A percentile compares a stretch with the other conserved stretches of the same genome.
phyloP scores from a whole-genome alignment of 2,888 invertebrate genomes.

The Scaptomyza reducta region DNA sequence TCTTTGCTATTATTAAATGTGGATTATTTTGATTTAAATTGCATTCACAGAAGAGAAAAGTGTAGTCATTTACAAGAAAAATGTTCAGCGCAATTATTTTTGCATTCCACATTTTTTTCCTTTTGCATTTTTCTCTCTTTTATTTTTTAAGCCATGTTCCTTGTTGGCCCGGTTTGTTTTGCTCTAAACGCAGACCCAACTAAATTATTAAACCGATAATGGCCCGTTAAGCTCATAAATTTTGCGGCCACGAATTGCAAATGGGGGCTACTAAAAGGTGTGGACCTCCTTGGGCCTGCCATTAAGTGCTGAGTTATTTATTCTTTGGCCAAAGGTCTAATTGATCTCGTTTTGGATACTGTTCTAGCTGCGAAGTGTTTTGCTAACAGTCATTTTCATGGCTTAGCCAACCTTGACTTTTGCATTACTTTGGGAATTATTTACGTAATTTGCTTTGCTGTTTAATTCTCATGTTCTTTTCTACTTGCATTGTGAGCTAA shows the following conservation, averaged over 20 bases:
- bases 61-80: constrained; percentile 32
- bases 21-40: constrained; percentile 53
- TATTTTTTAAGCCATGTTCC: constrained; percentile 12
- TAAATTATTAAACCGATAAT: constrained; percentile 76
- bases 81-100: constrained; percentile 25
- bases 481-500: constrained; percentile 44
- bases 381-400: constrained; percentile 1
- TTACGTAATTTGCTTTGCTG: constrained; percentile 20
- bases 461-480: constrained; percentile 12
- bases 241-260: constrained; percentile 41
- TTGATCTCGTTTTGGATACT: constrained; percentile 46
- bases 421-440: constrained; percentile 21
- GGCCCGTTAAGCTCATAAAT: constrained; percentile 67
- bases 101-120: constrained; percentile 6
- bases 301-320: constrained; percentile 47
- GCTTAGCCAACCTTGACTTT: constrained; percentile 3
- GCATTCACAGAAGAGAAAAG: constrained; percentile 50
- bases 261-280: constrained; percentile 43
- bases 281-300: constrained; percentile 29
- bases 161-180: constrained; percentile 31
- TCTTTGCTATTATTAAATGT: constrained; percentile 35
- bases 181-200: constrained; percentile 33
- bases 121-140: constrained; percentile 12
- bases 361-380: constrained; percentile 2
- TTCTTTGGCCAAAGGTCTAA: constrained; percentile 22